Evolutionary conservation across 2,888 invertebrate genomes (phyloP), one percentile per base, ranked within the genome.

Genomic region (Cerastoderma edule): DNA sequence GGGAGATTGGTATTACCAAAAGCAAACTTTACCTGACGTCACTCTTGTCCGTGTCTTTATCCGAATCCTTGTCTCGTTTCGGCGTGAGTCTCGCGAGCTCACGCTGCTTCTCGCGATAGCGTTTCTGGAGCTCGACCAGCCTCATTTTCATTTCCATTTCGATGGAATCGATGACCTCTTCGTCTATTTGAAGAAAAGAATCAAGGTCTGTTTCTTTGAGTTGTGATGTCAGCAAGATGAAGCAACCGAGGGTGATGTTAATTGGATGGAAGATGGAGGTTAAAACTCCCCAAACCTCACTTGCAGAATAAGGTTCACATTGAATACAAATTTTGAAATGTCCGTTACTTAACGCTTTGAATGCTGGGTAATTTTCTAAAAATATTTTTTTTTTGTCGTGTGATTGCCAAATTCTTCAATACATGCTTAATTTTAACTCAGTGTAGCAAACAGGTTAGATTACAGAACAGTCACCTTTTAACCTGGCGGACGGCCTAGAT

Each of bases 91-190:
- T 95, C 10, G 90, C 90, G n/a, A 97, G 93, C 92, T 97, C 96
- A 35, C 95, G 95, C 89, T 97, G 96, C 90, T 96, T 96, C 90
- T 97, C 97, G 79, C 95, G 95, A 89, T 96, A 93, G 89, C 96
- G 95, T 32, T 96, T 94, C 88, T 97, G 96, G 33, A 97, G 94
- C 67, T 97, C 96, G 28, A 96, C 96, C 77, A 97, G 91, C 72
- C 95, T 95, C 93, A 95, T 95, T 50, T 96, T 94, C 96, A 97
- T 96, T 87, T 96, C 96, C 87, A 96, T 94, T 91, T 97, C 97
- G 30, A 87, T 87, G 35, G 88, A 86, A 66, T 90, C 91, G 83
- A 91, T 91, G 70, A 83, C 85, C 57, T 89, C 88, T 39, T 86
- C 84, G 70, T 87, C 88, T 86, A 86, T 78, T 75, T 85, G 79